Evolutionary conservation across 2,113 vertebrate genomes (phyloP).

Genomic region (Cervus canadensis): DNA sequence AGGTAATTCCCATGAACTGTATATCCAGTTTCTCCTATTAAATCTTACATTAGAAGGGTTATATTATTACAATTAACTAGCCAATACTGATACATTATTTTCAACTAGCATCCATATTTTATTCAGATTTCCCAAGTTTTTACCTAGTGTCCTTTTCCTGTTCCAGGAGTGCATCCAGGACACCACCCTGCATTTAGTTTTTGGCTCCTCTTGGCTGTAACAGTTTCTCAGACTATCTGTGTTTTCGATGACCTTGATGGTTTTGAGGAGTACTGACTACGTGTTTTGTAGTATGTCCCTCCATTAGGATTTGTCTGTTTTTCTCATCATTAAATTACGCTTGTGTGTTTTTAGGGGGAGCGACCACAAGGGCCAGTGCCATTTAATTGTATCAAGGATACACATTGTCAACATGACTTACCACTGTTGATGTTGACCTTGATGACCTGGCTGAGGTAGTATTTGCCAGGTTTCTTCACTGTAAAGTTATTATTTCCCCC

Average conservation of each 20-base stretch:
- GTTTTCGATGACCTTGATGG: not conserved
- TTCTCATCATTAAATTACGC: not conserved
- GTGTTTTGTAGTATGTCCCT: not conserved
- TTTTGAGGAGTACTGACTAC: not conserved
- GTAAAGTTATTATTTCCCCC: accelerated
- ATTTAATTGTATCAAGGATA: not conserved
- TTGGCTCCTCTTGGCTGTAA: not conserved
- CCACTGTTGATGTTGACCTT: not conserved
- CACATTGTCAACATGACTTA: too few relatives aligned
- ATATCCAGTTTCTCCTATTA: not conserved
- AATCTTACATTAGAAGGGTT: not conserved
- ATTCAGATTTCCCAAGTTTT: not conserved
- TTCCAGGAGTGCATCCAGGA: not conserved
- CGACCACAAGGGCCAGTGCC: not conserved
- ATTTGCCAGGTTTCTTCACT: not conserved
- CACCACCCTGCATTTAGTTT: accelerated
- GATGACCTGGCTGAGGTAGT: not conserved
- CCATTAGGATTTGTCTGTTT: not conserved
- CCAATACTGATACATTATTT: not conserved
- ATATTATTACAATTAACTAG: not conserved
- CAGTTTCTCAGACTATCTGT: not conserved
- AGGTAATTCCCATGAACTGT: not conserved
- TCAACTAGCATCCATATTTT: not conserved
- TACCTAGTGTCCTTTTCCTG: not conserved
- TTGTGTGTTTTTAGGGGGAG: not conserved